phyloP scores from a whole-genome alignment of 2,888 invertebrate genomes.

The Rhopalosiphum nymphaeae region DNA sequence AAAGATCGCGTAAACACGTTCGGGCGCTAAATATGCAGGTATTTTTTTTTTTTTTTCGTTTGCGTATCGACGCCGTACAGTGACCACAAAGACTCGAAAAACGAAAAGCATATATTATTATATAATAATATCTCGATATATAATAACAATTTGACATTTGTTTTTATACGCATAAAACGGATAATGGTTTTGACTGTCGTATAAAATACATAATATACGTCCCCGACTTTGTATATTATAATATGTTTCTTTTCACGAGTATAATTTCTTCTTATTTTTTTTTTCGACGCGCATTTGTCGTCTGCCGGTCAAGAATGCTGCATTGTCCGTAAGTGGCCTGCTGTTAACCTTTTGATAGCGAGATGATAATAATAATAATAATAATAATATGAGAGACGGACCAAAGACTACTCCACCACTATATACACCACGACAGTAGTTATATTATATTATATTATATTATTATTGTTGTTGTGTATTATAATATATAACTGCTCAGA shows the following conservation, averaged over 20 bases:
- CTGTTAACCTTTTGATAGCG: slow-evolving; percentile 58
- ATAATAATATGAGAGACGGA: slow-evolving; percentile 4
- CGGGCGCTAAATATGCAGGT: neutral
- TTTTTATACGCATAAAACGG: slow-evolving; percentile 47
- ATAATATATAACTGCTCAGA: slow-evolving; percentile 46
- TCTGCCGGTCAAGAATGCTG: slow-evolving; percentile 58
- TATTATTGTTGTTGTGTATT: slow-evolving; percentile 58
- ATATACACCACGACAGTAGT: slow-evolving; percentile 35
- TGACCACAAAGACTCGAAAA: neutral
- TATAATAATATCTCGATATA: neutral
- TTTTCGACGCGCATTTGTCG: slow-evolving; percentile 42
- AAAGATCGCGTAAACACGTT: neutral
- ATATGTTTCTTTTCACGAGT: slow-evolving; percentile 27
- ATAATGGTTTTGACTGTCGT: neutral
- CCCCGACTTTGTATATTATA: slow-evolving; percentile 23
- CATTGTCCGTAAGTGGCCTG: slow-evolving; percentile 63
- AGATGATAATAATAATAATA: slow-evolving; percentile 30
- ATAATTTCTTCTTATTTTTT: neutral
- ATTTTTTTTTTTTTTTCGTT: neutral
- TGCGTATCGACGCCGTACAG: neutral
- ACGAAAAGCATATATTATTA: neutral
- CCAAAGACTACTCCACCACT: slow-evolving; percentile 32
- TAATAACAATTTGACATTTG: slow-evolving; percentile 44
- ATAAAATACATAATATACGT: neutral
- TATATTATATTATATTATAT: slow-evolving; percentile 37